Evolutionary conservation across 2,888 invertebrate species (phyloP), one percentile per base, ranked within the genome.

Genomic region (Amblyteles armatorius): DNA sequence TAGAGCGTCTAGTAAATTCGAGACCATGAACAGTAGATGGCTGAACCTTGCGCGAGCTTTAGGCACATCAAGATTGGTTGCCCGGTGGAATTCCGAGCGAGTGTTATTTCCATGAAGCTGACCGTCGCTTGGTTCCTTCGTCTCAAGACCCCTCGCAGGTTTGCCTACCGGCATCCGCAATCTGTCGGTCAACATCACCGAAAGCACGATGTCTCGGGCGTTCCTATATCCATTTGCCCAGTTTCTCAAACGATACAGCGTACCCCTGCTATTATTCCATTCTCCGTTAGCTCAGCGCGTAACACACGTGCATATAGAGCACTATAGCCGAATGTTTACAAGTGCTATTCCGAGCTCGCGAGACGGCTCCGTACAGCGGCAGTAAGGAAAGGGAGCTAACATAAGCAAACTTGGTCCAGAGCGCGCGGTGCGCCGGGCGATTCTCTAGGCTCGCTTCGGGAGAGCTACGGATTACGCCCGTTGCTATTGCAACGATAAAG

Each of bases 311-410:
- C 71, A 79, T 69, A 77, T 68, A 82, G 79, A 22, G 63, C 74
- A 76, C 79, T 52, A 69, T 73, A 68, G 81, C 79, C 76, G 78
- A 91, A 91, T 92, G 91, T 92, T 92, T 92, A 92, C 91, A 89
- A 88, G 90, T 91, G 91, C 91, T 92, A 92, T 92, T 92, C 90
- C 91, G 89, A 88, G 91, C 82, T 87, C 85, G 82, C 77, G 80
- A 36, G 52, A 52, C 78, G 52, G 19, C 50, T 29, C 63, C 9
- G 81, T 83, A 87, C 87, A 81, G 80, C 81, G 79, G 78, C 81
- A 22, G 78, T 65, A 78, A 82, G 79, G 78, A 82, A 79, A 82
- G 84, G 81, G 78, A 50, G 33, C 71, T 77, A 85, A 82, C 82
- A 50, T 79, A 79, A 83, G 81, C 86, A 86, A 85, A 82, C 79